A percentile compares a stretch with the other conserved stretches of the same genome.
These are phyloP conservation scores for Kryptopterus vitreolus DNA, from an alignment of 2,797 vertebrate species.

Conservation along the genomic window DNA sequence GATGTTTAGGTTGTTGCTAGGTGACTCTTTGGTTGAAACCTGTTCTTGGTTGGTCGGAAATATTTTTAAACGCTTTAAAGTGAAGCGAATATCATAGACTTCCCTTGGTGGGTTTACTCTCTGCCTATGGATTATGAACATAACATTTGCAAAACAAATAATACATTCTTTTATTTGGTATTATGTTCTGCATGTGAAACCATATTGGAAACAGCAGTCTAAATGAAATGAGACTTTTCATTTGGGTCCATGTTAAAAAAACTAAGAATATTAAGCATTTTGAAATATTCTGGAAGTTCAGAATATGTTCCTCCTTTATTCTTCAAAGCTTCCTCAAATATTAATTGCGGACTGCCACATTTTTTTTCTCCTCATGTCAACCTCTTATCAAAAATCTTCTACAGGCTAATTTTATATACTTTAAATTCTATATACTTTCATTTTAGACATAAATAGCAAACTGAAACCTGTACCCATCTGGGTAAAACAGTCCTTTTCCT, in stretches of 20 bases:
- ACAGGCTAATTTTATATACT: neutral
- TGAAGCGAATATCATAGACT: too few relatives aligned
- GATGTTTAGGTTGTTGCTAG: too few relatives aligned
- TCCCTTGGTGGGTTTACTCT: too few relatives aligned
- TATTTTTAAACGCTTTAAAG: too few relatives aligned
- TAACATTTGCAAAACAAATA: neutral
- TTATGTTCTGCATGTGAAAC: neutral
- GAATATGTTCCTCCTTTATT: neutral
- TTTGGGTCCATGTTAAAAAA: neutral
- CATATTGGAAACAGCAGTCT: neutral
- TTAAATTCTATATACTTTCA: neutral
- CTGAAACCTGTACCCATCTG: slow-evolving; percentile 16
- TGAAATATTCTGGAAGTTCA: neutral
- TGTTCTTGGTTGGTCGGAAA: too few relatives aligned
- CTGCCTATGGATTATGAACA: too few relatives aligned
- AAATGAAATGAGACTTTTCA: neutral
- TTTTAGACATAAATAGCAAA: neutral
- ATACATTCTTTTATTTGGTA: too few relatives aligned
- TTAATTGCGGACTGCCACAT: neutral
- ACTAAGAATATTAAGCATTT: neutral
- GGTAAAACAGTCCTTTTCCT: slow-evolving; percentile 12
- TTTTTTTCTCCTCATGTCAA: neutral
- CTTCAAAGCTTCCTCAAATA: neutral
- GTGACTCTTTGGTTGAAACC: too few relatives aligned
- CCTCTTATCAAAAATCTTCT: neutral